Base-by-base conservation (phyloP, 2,797 vertebrate species). In the Saxicola maurus region DNA sequence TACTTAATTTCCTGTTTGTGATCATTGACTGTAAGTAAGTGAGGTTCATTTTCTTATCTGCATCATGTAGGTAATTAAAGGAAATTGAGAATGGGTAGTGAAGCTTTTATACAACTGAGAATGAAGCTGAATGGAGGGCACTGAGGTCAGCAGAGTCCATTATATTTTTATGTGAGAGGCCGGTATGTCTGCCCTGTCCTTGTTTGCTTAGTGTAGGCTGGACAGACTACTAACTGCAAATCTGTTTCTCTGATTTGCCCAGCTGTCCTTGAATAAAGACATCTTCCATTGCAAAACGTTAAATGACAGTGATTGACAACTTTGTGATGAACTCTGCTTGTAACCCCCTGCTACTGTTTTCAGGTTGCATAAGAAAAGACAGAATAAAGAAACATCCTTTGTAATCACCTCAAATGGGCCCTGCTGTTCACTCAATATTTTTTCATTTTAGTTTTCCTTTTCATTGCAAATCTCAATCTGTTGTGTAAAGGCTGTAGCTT, bases 31-130 rank as follows among this genome's bases (percentile, higher is more conserved):
- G 92, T 95, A 97, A 96, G 95, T 94, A 96, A 97, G 96, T 96
- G 96, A 97, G 97, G 97, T 98, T 99, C 98, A 98, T 98, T 98
- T 98, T 98, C 97, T 98, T 98, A 99, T 98, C 97, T 98, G 96
- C 97, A 97, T 97, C 97, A 95, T 98, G 97, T 98, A 96, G 96
- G 97, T 98, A 98, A 98, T 99, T 98, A 99, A 97, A 98, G 97
- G 97, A 98, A 98, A 98, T 98, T 98, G 97, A 98, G 97, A 98
- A 97, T 97, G 96, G 98, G 97, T 97, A 97, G 97, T 96, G 97
- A 97, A 97, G 97, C 97, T 97, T 98, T 98, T 98, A 98, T 98
- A 97, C 95, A 95, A 95, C 96, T 96, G 97, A 97, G 96, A 97
- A 96, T 96, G 97, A 97, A 98, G 97, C 97, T 97, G 97, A 98